Conservation (phyloP, 1,140 invertebrate genomes). For the Trissolcus basalis region DNA sequence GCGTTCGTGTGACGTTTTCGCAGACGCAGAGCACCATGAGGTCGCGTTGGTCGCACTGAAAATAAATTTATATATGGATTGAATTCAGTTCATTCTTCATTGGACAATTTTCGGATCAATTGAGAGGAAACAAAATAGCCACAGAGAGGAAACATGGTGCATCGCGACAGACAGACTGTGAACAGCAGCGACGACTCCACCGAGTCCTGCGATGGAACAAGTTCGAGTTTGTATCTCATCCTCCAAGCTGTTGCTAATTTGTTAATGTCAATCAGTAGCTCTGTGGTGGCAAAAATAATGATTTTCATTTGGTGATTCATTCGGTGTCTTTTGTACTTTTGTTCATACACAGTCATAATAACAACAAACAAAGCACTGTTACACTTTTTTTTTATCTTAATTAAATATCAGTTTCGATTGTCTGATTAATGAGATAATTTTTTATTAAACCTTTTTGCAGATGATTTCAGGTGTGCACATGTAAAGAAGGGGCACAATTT, state of each 20-base stretch:
- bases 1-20: background rate
- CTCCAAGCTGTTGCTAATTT: slow-evolving; percentile 15
- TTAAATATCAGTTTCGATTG: too few species aligned
- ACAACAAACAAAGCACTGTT: too few species aligned
- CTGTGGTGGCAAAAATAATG: background rate
- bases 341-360: too few species aligned
- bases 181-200: slow-evolving; percentile 75
- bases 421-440: too few species aligned
- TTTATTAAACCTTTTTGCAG: too few species aligned
- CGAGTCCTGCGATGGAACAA: slow-evolving; percentile 80
- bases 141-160: slow-evolving; percentile 6
- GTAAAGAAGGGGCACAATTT: background rate
- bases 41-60: slow-evolving; percentile 13
- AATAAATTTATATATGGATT: slow-evolving; percentile 12
- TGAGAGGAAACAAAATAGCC: slow-evolving; percentile 4
- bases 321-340: background rate
- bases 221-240: slow-evolving; percentile 55
- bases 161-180: slow-evolving; percentile 52
- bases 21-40: slow-evolving; percentile 8
- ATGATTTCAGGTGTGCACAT: background rate
- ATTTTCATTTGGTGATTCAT: background rate
- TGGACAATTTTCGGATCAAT: background rate
- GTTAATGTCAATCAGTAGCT: background rate
- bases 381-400: too few species aligned
- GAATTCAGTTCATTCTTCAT: slow-evolving; percentile 5